Base-by-base conservation (phyloP, 2,113 vertebrate species). In the Burhinus oedicnemus region DNA sequence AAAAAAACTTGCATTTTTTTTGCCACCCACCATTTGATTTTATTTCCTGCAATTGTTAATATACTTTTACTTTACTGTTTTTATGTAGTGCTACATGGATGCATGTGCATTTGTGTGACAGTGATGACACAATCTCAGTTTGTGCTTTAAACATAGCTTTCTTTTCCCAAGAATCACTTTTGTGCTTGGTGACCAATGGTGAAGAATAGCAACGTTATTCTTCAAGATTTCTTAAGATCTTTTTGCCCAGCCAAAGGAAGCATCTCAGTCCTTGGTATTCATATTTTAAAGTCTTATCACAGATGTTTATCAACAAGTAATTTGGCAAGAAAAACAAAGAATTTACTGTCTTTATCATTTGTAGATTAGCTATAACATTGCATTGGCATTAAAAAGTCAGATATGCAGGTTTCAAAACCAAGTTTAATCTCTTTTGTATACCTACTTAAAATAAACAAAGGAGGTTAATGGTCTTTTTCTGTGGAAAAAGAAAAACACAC, bases 231-330 rank as follows among this genome's bases (percentile, higher is more conserved):
- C 97, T 95, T 97, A 97, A 97, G 96, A 93, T 92, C 89, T 97
- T 98, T 98, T 98, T 81, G 96, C 97, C 77, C 61, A 38, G 70
- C 90, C 75, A 77, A 85, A 47, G 42, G 77, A 66, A 98, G 97
- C 72, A 47, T 62, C 54, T 97, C 82, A 96, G 93, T 91, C 89
- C 83, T 94, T 87, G 88, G 80, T 95, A 90, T 97, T 97, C 88
- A 86, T 97, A 96, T 95, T 95, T 96, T 90, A 88, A 95, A 95
- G 78, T 96, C 68, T 90, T 98, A 90, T 85, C 97, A 95, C 30
- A 49, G 87, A 95, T 98, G 96, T 98, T 98, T 98, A 98, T 99
- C 98, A 98, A 96, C 97, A 98, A 97, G 74, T 98, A 97, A 96
- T 98, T 98, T 98, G 81, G 71, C 61, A 90, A 71, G 79, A 47